Base-by-base conservation (phyloP, 2,888 invertebrate species). In the Doris montereyensis region DNA sequence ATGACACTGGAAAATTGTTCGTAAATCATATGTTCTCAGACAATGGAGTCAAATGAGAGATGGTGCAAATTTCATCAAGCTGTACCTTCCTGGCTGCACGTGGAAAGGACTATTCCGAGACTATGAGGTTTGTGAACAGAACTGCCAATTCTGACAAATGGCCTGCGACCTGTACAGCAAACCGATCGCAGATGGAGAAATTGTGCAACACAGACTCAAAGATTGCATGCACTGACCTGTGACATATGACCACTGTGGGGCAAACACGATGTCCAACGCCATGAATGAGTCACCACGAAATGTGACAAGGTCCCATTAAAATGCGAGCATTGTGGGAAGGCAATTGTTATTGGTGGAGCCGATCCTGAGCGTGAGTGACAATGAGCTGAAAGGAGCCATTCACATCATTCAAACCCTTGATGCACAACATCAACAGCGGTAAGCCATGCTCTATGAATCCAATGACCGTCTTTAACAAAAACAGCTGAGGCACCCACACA, bases 31-130 rank as follows among this genome's bases (percentile, higher is more conserved):
- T 87, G 84, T 88, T 87, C 73, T 87, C 88, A 21, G 89, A 89
- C 80, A 87, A 86, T 82, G 89, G 88, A 8, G 85, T 88, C 2
- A n/a, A 86, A 83, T 57, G 87, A 65, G 89, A 89, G 78, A 87
- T 88, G 86, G 76, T 72, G 2, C 81, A 60, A 1, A 82, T 85
- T 70, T 71, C 77, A 0, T 81, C 85, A 0, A 70, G 68, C 4
- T 88, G 88, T 85, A 68, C 83, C 2, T 85, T 77, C 83, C 81
- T 35, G 85, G 85, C 2, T 90, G 89, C 81, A 73, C 26, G 0
- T 89, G 89, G 88, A 82, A 82, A n/a, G 89, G 89, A 41, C 83
- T 70, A 30, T 89, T 89, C 83, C 87, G 85, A 78, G 84, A 85
- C 3, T 89, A 86, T 82, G 87, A 87, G 83, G 24, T 24, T 10